phyloP scores from a whole-genome alignment of 2,888 invertebrate genomes.

The Catocala sponsa region DNA sequence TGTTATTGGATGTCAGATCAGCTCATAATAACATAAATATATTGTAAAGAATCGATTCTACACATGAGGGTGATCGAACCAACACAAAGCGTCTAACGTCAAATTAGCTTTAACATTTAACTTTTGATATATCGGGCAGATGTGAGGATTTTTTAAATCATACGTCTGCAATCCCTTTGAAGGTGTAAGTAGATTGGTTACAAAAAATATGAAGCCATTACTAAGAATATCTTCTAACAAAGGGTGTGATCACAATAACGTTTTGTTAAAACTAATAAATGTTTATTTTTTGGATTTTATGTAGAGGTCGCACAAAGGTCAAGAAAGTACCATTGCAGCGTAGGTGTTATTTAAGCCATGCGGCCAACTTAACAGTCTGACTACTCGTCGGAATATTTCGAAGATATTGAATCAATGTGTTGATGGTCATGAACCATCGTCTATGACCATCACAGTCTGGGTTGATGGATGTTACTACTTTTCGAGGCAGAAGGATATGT shows the following conservation, averaged over 20 bases:
- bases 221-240: neutral
- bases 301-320: too few species aligned
- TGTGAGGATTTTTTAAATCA: constrained; percentile 21
- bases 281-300: too few species aligned
- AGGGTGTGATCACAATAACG: neutral
- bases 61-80: constrained; percentile 43
- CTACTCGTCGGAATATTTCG: too few species aligned
- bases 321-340: too few species aligned
- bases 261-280: neutral
- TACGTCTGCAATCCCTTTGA: constrained; percentile 5
- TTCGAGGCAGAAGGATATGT: too few species aligned
- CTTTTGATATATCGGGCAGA: constrained; percentile 39
- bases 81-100: constrained; percentile 57
- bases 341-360: too few species aligned
- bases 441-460: too few species aligned
- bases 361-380: too few species aligned
- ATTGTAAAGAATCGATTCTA: constrained; percentile 59
- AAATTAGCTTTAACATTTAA: constrained; percentile 59
- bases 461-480: too few species aligned
- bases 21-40: constrained; percentile 66
- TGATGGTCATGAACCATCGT: too few species aligned
- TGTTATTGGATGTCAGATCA: constrained; percentile 70
- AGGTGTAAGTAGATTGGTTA: neutral
- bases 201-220: neutral
- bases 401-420: too few species aligned